phyloP scores from a whole-genome alignment of 2,888 invertebrate genomes.

The Diachrysia chrysitis region DNA sequence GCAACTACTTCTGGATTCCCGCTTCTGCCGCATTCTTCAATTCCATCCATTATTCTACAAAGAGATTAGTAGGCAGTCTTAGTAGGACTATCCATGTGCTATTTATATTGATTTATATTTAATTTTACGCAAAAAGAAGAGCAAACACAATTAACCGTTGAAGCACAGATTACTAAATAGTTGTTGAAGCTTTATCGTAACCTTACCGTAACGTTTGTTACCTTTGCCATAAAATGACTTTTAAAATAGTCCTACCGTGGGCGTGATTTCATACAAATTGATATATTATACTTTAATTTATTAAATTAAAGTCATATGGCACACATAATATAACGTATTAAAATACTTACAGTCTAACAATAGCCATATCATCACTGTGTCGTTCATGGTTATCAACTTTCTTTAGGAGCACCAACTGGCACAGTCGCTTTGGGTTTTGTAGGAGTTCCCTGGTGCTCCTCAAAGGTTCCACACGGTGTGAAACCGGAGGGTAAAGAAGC shows the following conservation, averaged over 20 bases:
- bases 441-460: constrained; percentile 95
- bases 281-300: too few species aligned
- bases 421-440: constrained; percentile 93
- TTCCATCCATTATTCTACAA: constrained; percentile 95
- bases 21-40: constrained; percentile 97
- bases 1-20: constrained; percentile 93
- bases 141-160: too few species aligned
- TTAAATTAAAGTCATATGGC: too few species aligned
- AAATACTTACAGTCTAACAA: constrained; percentile 50
- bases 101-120: too few species aligned
- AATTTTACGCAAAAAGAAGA: too few species aligned
- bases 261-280: too few species aligned
- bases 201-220: too few species aligned
- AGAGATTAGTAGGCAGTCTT: not conserved
- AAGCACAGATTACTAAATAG: too few species aligned
- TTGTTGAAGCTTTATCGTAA: too few species aligned
- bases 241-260: too few species aligned
- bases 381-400: constrained; percentile 88
- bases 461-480: constrained; percentile 95
- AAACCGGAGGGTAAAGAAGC: constrained; percentile 95
- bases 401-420: constrained; percentile 92
- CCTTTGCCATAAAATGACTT: too few species aligned
- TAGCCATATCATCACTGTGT: constrained; percentile 68
- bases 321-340: too few species aligned
- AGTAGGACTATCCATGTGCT: not conserved